Percentiles rank a stretch among this genome's conserved stretches.
Conservation (phyloP, 1,140 invertebrate species). For the Drosophila subobscura region DNA sequence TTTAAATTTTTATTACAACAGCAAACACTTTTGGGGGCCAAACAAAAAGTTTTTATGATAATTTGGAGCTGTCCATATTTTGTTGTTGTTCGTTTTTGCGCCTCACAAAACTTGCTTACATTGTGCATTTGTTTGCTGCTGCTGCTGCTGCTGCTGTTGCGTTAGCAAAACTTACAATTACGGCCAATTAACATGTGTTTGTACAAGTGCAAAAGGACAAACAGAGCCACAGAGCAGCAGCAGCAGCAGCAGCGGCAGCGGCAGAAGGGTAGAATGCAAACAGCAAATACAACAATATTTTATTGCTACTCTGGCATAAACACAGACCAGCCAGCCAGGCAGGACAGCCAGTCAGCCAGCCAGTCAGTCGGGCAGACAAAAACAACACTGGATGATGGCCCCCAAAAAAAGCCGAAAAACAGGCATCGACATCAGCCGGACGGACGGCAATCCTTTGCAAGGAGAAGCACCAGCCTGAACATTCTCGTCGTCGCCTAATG, state of each 20-base stretch:
- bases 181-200: slow-evolving; percentile 82
- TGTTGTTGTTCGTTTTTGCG: slow-evolving; percentile 62
- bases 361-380: slow-evolving; percentile 2
- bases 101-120: slow-evolving; percentile 58
- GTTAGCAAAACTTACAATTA: slow-evolving; percentile 74
- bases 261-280: slow-evolving; percentile 40
- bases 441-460: slow-evolving; percentile 61
- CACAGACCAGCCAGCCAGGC: slow-evolving; percentile 28
- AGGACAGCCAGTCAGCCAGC: neutral
- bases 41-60: slow-evolving; percentile 59
- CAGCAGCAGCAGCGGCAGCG: neutral
- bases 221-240: slow-evolving; percentile 32
- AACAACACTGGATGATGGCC: slow-evolving; percentile 12
- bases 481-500: slow-evolving; percentile 68
- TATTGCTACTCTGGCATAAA: slow-evolving; percentile 63
- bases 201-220: slow-evolving; percentile 79
- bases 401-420: slow-evolving; percentile 18
- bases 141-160: slow-evolving; percentile 30
- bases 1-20: slow-evolving; percentile 75
- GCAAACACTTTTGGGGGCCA: slow-evolving; percentile 61
- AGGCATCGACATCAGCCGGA: slow-evolving; percentile 42
- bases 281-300: slow-evolving; percentile 78
- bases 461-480: slow-evolving; percentile 21
- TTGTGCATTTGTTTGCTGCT: slow-evolving; percentile 66
- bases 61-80: slow-evolving; percentile 48